Evolutionary conservation across 2,113 vertebrate species (phyloP), one percentile per base, ranked within the genome.

Genomic region (Hippocampus comes): DNA sequence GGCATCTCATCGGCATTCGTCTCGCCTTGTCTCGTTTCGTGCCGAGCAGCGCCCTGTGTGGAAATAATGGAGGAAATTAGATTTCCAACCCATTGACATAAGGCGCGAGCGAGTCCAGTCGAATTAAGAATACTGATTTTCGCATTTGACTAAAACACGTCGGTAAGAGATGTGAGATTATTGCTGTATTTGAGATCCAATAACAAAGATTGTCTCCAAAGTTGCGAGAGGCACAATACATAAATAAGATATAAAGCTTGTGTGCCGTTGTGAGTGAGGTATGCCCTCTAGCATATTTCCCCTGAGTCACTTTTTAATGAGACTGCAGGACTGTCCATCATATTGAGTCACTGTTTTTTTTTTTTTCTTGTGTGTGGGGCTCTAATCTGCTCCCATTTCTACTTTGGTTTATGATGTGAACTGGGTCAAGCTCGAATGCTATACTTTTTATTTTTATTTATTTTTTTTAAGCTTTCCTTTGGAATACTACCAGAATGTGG

Each of bases 261-360:
- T 66, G 66, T 46, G 63, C 51, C 67, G 63, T 73, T 71, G 77
- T 75, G 38, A 83, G 55, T 78, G 73, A 74, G 38, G 72, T 77
- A 69, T 80, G 67, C 72, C 76, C 71, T 71, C 53, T n/a, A 27
- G 76, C 69, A 79, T 84, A 80, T 86, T 82, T 86, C 82, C 79
- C 78, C 15, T 7, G 75, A 81, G 82, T 77, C 71, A 59, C n/a
- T 56, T 59, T 85, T 73, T 79, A 84, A 90, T 89, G 68, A 87
- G 79, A 76, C 63, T 72, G 78, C 70, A 60, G 68, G 63, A 56
- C 56, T 77, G 70, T 87, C 82, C 71, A 79, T 89, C 76, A 79
- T 76, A 76, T 53, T 75, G 76, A 83, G 72, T 74, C 75, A 71
- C 41, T 77, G 71, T 56, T 56, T 23, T 56, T 56, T 55, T 14